Evolutionary conservation across 2,888 invertebrate species (phyloP), one percentile per base, ranked within the genome.

Genomic region (Dysmachus trigonus): DNA sequence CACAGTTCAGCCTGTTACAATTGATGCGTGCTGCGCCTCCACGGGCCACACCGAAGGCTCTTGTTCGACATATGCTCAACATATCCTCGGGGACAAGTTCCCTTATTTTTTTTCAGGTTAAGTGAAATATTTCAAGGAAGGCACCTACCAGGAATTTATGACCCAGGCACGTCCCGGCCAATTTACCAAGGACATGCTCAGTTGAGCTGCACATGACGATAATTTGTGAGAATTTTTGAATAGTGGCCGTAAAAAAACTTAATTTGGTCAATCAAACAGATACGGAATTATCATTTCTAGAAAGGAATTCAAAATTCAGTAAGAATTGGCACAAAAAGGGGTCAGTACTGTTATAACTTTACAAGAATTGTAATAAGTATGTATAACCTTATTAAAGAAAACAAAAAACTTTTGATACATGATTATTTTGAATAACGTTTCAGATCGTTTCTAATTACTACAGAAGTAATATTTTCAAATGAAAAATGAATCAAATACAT

Each of bases 41-140:
- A 0, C 41, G 77, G 74, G 73, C 51, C 85, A 73, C 73, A 85
- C 85, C 51, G 85, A 62, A 62, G 38, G 30, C 81, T 74, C 85
- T 86, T 86, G 85, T 87, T 18, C 85, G 41, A 87, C 87, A 87
- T 87, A 84, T 87, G 87, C 79, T 87, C 71, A 74, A 86, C 86
- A 86, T 86, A 15, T 74, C 47, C 84, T 79, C 35, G 15, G 62
- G 51, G 81, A 31, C 81, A 38, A 76, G 18, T 31, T 35, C 35
- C 86, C 83, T 72, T 22, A 8, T 4, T 27, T 62, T 62, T 51
- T 22, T 82, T 38, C 72, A 83, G 83, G 83, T 83, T 83, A 83
- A 83, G 41, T 83, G 83, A 38, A 83, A 72, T 33, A 83, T 72
- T 72, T 83, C 62, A 71, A 71, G 27, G 74, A 47, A 47, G 47